A percentile compares a stretch with the other conserved stretches of the same genome.
phyloP scores from a whole-genome alignment of 1,140 invertebrate species.

The Drosophila triauraria region DNA sequence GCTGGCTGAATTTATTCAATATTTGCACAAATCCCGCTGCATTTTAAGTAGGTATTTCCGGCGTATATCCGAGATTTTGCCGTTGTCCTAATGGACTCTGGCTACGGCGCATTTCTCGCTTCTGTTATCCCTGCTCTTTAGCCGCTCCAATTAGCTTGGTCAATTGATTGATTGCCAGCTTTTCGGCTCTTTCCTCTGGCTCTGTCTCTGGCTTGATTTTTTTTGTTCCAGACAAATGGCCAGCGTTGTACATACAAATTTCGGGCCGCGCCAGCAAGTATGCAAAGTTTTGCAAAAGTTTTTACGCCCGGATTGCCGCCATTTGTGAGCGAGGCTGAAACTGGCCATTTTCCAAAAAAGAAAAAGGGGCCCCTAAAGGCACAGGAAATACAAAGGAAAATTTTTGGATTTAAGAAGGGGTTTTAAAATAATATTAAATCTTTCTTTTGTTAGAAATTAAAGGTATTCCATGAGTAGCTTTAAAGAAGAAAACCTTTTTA shows the following conservation, averaged over 20 bases:
- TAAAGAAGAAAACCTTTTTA: too few species aligned
- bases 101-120: conserved; percentile 2
- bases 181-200: conserved; percentile 28
- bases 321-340: conserved; percentile 27
- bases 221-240: conserved; percentile 37
- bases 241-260: conserved; percentile 53
- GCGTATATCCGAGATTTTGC: conserved; percentile 2
- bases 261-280: conserved; percentile 59
- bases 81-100: conserved; percentile 20
- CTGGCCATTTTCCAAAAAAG: conserved; percentile 27
- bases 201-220: not conserved
- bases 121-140: conserved; percentile 24
- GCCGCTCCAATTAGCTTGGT: conserved; percentile 64
- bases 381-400: not conserved
- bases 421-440: not conserved
- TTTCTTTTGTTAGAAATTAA: not conserved
- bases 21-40: conserved; percentile 19
- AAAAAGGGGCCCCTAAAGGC: not conserved
- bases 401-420: not conserved
- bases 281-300: conserved; percentile 75
- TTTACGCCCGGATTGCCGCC: conserved; percentile 56
- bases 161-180: conserved; percentile 80
- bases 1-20: conserved; percentile 26
- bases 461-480: too few species aligned
- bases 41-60: conserved; percentile 5